Conservation (phyloP, 2,113 vertebrate species). For the Ictalurus furcatus region DNA sequence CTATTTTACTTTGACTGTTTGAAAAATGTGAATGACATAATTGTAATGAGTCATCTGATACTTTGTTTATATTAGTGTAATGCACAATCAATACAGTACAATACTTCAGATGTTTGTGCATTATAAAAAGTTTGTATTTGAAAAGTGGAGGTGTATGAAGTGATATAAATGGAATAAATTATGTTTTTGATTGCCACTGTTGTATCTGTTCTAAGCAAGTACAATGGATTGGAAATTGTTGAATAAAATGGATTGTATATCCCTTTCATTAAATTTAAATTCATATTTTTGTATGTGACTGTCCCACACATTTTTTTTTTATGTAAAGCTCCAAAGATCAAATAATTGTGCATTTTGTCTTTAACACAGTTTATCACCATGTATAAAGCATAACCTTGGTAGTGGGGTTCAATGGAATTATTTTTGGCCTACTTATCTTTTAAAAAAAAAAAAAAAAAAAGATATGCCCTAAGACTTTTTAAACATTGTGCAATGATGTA, state of each 20-base stretch:
- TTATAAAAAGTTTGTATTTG: background rate
- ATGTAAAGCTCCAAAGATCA: background rate
- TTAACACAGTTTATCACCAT: background rate
- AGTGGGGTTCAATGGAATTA: background rate
- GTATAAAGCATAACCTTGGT: slow-evolving; percentile 8
- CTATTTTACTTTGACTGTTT: background rate
- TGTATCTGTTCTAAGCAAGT: background rate
- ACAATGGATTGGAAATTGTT: background rate
- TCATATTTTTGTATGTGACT: background rate
- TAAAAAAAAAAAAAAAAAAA: background rate
- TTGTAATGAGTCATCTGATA: background rate
- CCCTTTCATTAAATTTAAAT: background rate
- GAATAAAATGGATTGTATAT: background rate
- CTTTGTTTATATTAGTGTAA: background rate
- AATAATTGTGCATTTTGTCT: background rate
- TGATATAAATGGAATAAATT: background rate
- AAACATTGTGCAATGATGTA: slow-evolving; percentile 6
- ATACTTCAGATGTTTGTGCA: background rate
- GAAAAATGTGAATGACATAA: background rate
- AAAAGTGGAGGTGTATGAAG: background rate
- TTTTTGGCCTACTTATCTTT: slow-evolving; percentile 23
- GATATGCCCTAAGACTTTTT: background rate
- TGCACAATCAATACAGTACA: background rate
- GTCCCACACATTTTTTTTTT: background rate
- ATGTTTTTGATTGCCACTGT: background rate